A percentile compares a stretch with the other conserved stretches of the same genome.
Evolutionary conservation across 2,797 vertebrate genomes (phyloP).

Genomic region (Diplodus puntazzo): DNA sequence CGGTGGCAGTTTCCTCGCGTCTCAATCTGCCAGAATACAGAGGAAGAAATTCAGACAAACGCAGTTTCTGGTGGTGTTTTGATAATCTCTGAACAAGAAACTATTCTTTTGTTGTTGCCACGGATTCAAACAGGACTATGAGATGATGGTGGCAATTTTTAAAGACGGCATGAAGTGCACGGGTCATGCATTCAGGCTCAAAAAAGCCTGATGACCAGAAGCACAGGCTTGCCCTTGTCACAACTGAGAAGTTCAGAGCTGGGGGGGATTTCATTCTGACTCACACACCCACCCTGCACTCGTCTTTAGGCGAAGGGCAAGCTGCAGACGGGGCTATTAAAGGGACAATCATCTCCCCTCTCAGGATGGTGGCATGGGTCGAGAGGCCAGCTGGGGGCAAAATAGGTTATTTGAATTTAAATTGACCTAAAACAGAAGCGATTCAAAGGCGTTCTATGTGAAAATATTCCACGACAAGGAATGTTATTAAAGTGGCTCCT

Average conservation of each 20-base stretch:
- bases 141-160: conserved; percentile 41
- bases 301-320: conserved; percentile 55
- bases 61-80: conserved; percentile 46
- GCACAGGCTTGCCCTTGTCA: conserved; percentile 69
- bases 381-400: conserved; percentile 57
- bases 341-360: conserved; percentile 61
- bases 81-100: conserved; percentile 66
- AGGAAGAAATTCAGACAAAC: conserved; percentile 42
- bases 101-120: conserved; percentile 49
- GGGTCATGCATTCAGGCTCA: conserved; percentile 47
- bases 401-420: conserved; percentile 62
- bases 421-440: conserved; percentile 46
- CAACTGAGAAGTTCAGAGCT: conserved; percentile 60
- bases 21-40: conserved; percentile 57
- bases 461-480: not conserved
- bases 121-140: conserved; percentile 42
- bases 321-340: conserved; percentile 73
- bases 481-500: not conserved
- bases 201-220: conserved; percentile 52
- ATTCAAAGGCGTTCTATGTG: conserved; percentile 11
- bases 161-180: conserved; percentile 41
- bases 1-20: conserved; percentile 47
- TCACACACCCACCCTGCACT: conserved; percentile 61
- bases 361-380: conserved; percentile 35
- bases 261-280: conserved; percentile 58